phyloP scores from a whole-genome alignment of 2,888 invertebrate species.

The Aplocera efformata region DNA sequence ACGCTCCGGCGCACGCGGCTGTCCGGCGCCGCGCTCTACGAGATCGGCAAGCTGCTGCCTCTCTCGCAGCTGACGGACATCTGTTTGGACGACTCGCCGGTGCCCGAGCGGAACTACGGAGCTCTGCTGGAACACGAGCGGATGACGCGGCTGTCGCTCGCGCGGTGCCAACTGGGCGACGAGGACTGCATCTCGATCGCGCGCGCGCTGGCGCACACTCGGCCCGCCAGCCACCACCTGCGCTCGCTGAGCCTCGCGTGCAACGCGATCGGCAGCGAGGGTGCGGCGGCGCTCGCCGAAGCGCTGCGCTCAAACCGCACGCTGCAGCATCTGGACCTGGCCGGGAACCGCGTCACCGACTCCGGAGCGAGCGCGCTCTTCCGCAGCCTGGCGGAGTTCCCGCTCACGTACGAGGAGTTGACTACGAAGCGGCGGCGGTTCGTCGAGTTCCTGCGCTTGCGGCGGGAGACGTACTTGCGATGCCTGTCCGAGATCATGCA shows the following conservation, averaged over 20 bases:
- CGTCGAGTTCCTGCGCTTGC: slow-evolving; percentile 21
- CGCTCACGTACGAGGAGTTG: slow-evolving; percentile 29
- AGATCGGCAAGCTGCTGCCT: slow-evolving; percentile 23
- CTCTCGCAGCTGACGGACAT: slow-evolving; percentile 33
- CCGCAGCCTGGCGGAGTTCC: slow-evolving; percentile 27
- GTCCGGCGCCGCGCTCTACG: slow-evolving; percentile 24
- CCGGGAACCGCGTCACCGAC: slow-evolving; percentile 35
- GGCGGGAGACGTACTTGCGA: slow-evolving; percentile 4
- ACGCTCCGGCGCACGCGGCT: slow-evolving; percentile 24
- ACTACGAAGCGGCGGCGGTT: slow-evolving; percentile 20
- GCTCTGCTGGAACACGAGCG: slow-evolving; percentile 25
- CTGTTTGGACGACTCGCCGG: slow-evolving; percentile 37
- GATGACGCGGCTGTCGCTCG: slow-evolving; percentile 31
- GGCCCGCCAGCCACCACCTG: slow-evolving; percentile 24
- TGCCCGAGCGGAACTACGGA: slow-evolving; percentile 26
- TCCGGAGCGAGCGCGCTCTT: slow-evolving; percentile 30
- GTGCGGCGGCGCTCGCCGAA: slow-evolving; percentile 29
- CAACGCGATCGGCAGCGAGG: slow-evolving; percentile 32
- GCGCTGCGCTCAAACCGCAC: slow-evolving; percentile 35
- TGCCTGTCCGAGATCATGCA: slow-evolving; percentile 2
- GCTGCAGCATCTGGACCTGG: slow-evolving; percentile 35
- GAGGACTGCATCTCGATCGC: slow-evolving; percentile 27
- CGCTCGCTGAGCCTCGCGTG: slow-evolving; percentile 22
- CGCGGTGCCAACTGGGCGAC: slow-evolving; percentile 34
- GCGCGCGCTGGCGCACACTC: slow-evolving; percentile 26